Base-by-base conservation (phyloP, 2,113 vertebrate species). In the Carollia perspicillata region DNA sequence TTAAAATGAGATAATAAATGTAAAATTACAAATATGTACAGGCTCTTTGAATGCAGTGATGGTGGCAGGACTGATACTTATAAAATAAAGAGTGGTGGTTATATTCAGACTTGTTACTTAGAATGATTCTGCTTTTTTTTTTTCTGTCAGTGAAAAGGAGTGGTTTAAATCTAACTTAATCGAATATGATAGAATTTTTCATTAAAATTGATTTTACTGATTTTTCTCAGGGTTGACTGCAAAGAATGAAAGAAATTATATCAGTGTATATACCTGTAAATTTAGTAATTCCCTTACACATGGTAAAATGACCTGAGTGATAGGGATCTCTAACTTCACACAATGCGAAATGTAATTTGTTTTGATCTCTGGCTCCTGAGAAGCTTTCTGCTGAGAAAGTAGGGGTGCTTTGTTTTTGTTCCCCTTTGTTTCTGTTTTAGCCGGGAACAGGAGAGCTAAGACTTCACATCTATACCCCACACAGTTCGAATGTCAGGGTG, bases 171-270 rank as follows among this genome's bases (percentile, higher is more conserved):
- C 28, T 60, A 75, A 86, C 26, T 89, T 65, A 40, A 55, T 10
- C 69, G 9, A 22, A 79, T 68, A 37, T 87, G 84, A 74, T 4
- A 60, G 26, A 2, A 74, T 79, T 92, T 94, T 95, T 83, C 11
- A 49, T 79, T 90, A 94, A 90, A 94, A 94, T 53, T 69, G 42
- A 79, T 84, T 33, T 93, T 88, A 16, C 28, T 44, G 68, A 8
- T 84, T 90, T 65, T 74, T 93, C 12, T 88, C 20, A 69, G 9
- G 12, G 51, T 12, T 42, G 40, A 74, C 30, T 89, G 0, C 69
- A 63, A 79, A 87, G 63, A 87, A 94, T 84, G 13, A 44, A 6
- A 26, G 40, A 75, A 90, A 90, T 87, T 79, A 42, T 3, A 77
- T 60, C 40, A 55, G 11, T 68, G 8, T 60, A 51, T 60, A 51